phyloP scores from a whole-genome alignment of 2,797 vertebrate species.

The Xiphophorus birchmanni region DNA sequence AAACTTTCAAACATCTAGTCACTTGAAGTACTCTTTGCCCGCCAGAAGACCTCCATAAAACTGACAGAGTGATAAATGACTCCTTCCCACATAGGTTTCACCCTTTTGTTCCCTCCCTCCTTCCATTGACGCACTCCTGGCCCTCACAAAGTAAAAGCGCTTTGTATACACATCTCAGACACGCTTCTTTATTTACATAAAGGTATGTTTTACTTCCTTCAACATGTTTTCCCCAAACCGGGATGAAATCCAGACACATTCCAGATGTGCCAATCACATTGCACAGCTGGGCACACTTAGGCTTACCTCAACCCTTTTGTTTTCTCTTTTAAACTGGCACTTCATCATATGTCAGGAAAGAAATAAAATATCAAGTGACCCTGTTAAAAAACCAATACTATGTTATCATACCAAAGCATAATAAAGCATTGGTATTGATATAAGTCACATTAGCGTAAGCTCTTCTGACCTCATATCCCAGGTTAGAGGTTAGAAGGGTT shows the following conservation, averaged over 20 bases:
- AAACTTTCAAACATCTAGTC: conserved; percentile 36
- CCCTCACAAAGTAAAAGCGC: conserved; percentile 16
- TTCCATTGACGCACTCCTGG: conserved; percentile 27
- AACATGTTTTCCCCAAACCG: conserved; percentile 42
- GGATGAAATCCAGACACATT: conserved; percentile 67
- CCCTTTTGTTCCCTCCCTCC: conserved; percentile 29
- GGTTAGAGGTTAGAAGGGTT: no score
- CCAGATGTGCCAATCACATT: conserved; percentile 79
- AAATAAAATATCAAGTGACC: conserved; percentile 36
- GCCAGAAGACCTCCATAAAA: conserved; percentile 46
- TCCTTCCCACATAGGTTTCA: conserved; percentile 51
- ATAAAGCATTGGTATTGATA: neutral
- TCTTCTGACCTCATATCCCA: neutral
- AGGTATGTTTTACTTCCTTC: conserved; percentile 72
- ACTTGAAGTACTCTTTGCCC: conserved; percentile 24
- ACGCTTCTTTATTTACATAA: conserved; percentile 67
- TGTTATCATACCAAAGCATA: neutral
- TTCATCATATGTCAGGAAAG: conserved; percentile 28
- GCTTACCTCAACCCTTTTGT: conserved; percentile 42
- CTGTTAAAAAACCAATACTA: neutral
- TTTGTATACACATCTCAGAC: conserved; percentile 47
- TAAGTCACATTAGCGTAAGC: neutral
- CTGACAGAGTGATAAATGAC: conserved; percentile 52
- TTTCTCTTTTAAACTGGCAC: conserved; percentile 34
- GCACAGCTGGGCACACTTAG: conserved; percentile 80